phyloP scores from a whole-genome alignment of 2,797 vertebrate genomes.

The Cynodonichthys magdalenae region DNA sequence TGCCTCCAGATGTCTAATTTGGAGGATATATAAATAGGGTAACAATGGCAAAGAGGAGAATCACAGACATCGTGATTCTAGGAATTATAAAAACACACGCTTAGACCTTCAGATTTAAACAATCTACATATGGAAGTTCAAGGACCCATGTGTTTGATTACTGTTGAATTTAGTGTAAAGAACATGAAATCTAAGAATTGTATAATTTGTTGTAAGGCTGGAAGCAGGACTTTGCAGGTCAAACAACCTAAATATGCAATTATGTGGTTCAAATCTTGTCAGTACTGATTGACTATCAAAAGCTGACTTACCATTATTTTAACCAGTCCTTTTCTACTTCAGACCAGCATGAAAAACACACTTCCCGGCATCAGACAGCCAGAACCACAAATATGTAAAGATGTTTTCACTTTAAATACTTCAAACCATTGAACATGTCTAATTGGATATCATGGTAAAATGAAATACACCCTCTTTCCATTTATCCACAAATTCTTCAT shows the following conservation, averaged over 20 bases:
- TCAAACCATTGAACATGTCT: too few relatives aligned
- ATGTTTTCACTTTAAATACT: background rate
- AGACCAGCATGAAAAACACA: background rate
- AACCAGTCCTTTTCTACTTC: background rate
- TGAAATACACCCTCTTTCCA: too few relatives aligned
- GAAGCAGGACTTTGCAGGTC: background rate
- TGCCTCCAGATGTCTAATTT: constrained; percentile 75
- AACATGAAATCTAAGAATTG: too few relatives aligned
- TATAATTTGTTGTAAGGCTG: background rate
- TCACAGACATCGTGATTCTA: constrained; percentile 34
- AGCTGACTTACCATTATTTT: too few relatives aligned
- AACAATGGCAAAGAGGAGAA: constrained; percentile 43
- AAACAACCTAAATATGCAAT: background rate
- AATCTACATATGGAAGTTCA: background rate
- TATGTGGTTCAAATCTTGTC: background rate
- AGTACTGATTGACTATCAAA: background rate
- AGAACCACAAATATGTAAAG: background rate
- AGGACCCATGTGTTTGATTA: background rate
- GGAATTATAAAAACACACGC: constrained; percentile 14
- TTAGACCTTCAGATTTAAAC: background rate
- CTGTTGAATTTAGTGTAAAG: too few relatives aligned
- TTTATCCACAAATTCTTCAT: too few relatives aligned
- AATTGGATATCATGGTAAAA: background rate
- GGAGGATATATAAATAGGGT: constrained; percentile 62
- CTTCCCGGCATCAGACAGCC: background rate